Percentiles rank a stretch among this genome's conserved stretches.
phyloP scores from a whole-genome alignment of 2,888 invertebrate species.

The Campopleginae sp. region DNA sequence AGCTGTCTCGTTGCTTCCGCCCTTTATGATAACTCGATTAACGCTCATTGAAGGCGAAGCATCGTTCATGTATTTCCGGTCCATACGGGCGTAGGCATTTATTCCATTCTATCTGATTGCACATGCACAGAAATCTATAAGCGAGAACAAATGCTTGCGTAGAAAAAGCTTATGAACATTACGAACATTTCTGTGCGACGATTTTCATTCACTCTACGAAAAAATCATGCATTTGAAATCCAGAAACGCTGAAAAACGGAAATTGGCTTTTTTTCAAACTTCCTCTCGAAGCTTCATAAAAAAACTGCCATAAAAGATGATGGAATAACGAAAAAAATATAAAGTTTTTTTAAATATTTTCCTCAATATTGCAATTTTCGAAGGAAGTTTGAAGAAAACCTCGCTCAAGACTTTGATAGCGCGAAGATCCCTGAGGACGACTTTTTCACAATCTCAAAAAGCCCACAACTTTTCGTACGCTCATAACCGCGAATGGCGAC shows the following conservation, averaged over 20 bases:
- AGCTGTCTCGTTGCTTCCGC: conserved; percentile 2
- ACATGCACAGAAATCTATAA: background rate
- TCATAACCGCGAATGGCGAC: background rate
- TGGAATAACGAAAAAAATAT: background rate
- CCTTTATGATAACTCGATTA: conserved; percentile 37
- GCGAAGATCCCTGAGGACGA: background rate
- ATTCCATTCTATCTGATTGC: background rate
- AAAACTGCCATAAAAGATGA: background rate
- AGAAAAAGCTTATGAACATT: background rate
- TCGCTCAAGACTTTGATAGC: background rate
- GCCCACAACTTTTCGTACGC: background rate
- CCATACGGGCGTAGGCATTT: background rate
- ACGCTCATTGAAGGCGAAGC: background rate
- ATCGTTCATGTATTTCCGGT: background rate
- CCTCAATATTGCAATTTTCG: background rate
- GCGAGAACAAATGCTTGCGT: background rate
- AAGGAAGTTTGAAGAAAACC: background rate
- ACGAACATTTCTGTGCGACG: background rate
- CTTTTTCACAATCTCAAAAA: background rate
- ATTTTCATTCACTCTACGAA: background rate
- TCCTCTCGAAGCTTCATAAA: background rate
- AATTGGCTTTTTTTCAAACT: background rate
- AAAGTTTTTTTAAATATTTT: background rate
- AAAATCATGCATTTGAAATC: background rate
- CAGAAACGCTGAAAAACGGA: background rate